These are phyloP conservation scores for Philaethria dido DNA, from an alignment of 2,888 invertebrate genomes.

Conservation along the genomic window DNA sequence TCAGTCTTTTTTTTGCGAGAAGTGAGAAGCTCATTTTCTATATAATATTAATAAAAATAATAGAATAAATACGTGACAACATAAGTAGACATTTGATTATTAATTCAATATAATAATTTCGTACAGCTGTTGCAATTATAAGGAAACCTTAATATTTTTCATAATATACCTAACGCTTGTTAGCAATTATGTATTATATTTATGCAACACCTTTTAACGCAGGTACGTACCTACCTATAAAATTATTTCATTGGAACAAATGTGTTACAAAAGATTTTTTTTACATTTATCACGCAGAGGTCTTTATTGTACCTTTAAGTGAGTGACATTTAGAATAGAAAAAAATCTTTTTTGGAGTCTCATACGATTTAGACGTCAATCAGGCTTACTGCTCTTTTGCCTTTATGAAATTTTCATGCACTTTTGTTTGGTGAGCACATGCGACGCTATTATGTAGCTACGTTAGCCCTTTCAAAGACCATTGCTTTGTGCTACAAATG, in stretches of 20 bases:
- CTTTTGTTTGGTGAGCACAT: constrained; percentile 55
- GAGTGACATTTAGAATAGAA: constrained; percentile 55
- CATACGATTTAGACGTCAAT: constrained; percentile 70
- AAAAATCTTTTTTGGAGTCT: constrained; percentile 56
- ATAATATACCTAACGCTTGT: background rate
- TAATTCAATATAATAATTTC: background rate
- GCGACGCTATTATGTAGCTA: constrained; percentile 52
- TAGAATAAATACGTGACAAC: too few relatives aligned
- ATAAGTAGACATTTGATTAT: background rate
- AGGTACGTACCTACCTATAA: constrained; percentile 46
- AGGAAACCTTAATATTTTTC: background rate
- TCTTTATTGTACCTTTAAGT: constrained; percentile 46
- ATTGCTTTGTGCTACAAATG: constrained; percentile 61
- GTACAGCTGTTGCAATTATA: background rate
- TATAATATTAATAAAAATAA: too few relatives aligned
- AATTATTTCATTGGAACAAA: constrained; percentile 38
- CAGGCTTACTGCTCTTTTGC: constrained; percentile 56
- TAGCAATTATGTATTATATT: constrained; percentile 31
- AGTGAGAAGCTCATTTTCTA: too few relatives aligned
- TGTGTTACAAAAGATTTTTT: constrained; percentile 51
- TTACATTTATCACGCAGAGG: constrained; percentile 48
- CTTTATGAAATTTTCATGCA: constrained; percentile 59
- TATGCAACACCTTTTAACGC: constrained; percentile 47
- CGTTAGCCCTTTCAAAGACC: constrained; percentile 51
- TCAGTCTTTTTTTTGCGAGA: too few relatives aligned